Conservation (phyloP, 53 echinoderm and acorn worm species). For the Patiria pectinifera region DNA sequence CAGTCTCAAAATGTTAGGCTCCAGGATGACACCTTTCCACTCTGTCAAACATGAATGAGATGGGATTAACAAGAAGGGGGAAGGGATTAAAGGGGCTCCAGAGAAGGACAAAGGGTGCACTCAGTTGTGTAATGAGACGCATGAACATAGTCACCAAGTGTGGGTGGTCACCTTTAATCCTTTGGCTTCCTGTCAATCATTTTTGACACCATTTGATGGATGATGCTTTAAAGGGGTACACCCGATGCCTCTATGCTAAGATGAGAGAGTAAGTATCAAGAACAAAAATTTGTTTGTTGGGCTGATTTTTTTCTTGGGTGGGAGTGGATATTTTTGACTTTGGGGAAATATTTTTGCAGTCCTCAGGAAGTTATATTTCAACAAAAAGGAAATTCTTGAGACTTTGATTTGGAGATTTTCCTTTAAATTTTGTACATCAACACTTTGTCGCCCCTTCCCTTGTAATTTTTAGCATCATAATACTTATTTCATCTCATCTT, state of each 20-base stretch:
- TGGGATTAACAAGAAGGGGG: too few species aligned
- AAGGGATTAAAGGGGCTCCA: too few species aligned
- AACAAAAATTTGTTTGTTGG: neutral
- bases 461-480: too few species aligned
- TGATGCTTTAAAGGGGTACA: neutral
- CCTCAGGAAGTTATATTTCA: neutral
- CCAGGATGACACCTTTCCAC: too few species aligned
- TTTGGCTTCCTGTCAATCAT: neutral
- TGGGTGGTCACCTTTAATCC: conserved; percentile 19
- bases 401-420: neutral
- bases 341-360: too few species aligned
- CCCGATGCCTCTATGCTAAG: neutral
- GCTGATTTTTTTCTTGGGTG: neutral
- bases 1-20: too few species aligned
- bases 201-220: neutral
- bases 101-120: too few species aligned
- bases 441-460: too few species aligned
- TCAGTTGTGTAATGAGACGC: too few species aligned
- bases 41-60: too few species aligned
- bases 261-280: neutral
- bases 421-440: too few species aligned
- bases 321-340: neutral
- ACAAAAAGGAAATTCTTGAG: neutral
- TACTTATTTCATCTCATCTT: too few species aligned
- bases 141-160: neutral